Evolutionary conservation across 1,140 invertebrate genomes (phyloP).

Genomic region (Popillia japonica): DNA sequence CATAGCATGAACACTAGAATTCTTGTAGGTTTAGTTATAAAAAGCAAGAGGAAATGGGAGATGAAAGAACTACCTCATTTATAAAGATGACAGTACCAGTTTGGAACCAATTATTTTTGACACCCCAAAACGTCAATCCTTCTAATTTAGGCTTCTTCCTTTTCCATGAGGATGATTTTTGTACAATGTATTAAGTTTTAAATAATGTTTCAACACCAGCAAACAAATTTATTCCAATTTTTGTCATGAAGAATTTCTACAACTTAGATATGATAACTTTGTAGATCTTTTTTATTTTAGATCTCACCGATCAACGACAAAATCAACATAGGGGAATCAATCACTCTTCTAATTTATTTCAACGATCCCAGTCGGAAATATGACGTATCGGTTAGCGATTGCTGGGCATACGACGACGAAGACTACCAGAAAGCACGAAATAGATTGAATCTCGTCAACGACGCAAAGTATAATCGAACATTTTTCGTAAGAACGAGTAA

Average conservation of each 20-base stretch:
- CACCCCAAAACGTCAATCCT: neutral
- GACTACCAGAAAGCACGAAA: constrained; percentile 68
- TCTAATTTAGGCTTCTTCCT: neutral
- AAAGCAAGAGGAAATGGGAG: too few relatives aligned
- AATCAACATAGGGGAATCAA: constrained; percentile 74
- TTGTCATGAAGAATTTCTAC: too few relatives aligned
- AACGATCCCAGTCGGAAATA: constrained; percentile 71
- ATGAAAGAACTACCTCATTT: too few relatives aligned
- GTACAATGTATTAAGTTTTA: too few relatives aligned
- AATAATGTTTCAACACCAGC: too few relatives aligned
- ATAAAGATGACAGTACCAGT: neutral
- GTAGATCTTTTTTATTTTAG: constrained; percentile 57
- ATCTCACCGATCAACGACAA: constrained; percentile 67
- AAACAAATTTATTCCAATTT: too few relatives aligned
- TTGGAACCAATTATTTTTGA: neutral
- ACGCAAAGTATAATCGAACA: neutral
- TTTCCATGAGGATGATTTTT: too few relatives aligned
- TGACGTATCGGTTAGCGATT: constrained; percentile 75
- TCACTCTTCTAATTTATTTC: constrained; percentile 75
- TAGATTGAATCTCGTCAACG: constrained; percentile 39
- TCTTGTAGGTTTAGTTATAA: too few relatives aligned
- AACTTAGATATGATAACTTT: too few relatives aligned
- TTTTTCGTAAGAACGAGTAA: neutral
- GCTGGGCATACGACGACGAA: constrained; percentile 76
- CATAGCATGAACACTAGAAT: neutral